Conservation (phyloP, 2,113 vertebrate genomes). For the Apteryx owenii region DNA sequence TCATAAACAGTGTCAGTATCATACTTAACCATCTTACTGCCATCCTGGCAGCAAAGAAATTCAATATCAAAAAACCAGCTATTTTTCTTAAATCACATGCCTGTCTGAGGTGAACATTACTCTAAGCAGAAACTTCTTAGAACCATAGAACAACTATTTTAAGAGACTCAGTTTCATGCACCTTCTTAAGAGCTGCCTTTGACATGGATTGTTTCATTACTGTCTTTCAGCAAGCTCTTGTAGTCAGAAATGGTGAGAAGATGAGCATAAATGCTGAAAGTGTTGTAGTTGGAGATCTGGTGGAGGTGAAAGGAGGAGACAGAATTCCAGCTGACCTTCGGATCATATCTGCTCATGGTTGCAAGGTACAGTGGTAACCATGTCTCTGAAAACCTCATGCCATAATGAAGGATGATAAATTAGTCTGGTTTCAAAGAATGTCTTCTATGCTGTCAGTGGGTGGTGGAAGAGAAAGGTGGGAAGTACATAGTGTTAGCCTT, state of each 20-base stretch:
- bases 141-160: neutral
- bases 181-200: neutral
- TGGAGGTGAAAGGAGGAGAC: conserved; percentile 97
- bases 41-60: neutral
- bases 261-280: conserved; percentile 92
- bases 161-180: neutral
- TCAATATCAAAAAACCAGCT: neutral
- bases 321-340: conserved; percentile 94
- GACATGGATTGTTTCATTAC: neutral
- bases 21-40: neutral
- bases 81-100: neutral
- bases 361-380: conserved; percentile 83
- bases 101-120: neutral
- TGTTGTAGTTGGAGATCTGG: conserved; percentile 92
- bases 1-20: neutral
- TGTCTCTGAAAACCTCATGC: neutral
- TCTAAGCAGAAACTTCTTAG: neutral
- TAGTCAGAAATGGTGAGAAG: conserved; percentile 94
- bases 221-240: conserved; percentile 90
- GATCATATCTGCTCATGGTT: conserved; percentile 94
- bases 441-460: neutral
- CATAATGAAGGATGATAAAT: neutral
- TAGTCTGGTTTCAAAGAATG: neutral
- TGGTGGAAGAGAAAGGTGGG: neutral
- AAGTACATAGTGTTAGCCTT: neutral